phyloP scores from a whole-genome alignment of 1,140 invertebrate genomes.

The Heliconius hermathena region DNA sequence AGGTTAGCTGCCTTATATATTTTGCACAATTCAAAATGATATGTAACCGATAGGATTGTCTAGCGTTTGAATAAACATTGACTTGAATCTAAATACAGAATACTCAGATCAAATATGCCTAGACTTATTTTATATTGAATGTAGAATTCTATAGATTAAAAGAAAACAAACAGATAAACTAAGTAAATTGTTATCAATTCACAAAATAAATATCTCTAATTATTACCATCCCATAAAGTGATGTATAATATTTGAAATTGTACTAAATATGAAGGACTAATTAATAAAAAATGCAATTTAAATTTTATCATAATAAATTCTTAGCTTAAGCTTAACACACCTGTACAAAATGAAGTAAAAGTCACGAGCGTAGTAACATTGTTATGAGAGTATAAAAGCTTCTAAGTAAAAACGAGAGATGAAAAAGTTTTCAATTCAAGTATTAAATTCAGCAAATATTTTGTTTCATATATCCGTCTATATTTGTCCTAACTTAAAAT shows the following conservation, averaged over 20 bases:
- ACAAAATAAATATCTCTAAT: no score
- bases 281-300: neutral
- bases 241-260: neutral
- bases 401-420: constrained; percentile 9
- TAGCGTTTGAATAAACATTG: neutral
- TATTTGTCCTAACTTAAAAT: neutral
- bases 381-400: neutral
- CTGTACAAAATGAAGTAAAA: constrained; percentile 2
- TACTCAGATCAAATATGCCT: neutral
- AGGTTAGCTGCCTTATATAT: neutral
- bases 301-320: neutral
- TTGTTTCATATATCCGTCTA: neutral
- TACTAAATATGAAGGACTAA: neutral
- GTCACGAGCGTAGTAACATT: constrained; percentile 9
- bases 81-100: constrained; percentile 9
- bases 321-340: constrained; percentile 3
- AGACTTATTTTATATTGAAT: neutral
- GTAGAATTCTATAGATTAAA: neutral
- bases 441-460: constrained; percentile 11
- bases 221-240: neutral
- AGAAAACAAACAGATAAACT: no score
- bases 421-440: constrained; percentile 2
- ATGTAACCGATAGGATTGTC: neutral
- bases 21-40: neutral
- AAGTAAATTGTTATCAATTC: no score